Percentiles rank a stretch among this genome's conserved stretches.
phyloP scores from a whole-genome alignment of 2,888 invertebrate genomes.

The Chorisops tibialis region DNA sequence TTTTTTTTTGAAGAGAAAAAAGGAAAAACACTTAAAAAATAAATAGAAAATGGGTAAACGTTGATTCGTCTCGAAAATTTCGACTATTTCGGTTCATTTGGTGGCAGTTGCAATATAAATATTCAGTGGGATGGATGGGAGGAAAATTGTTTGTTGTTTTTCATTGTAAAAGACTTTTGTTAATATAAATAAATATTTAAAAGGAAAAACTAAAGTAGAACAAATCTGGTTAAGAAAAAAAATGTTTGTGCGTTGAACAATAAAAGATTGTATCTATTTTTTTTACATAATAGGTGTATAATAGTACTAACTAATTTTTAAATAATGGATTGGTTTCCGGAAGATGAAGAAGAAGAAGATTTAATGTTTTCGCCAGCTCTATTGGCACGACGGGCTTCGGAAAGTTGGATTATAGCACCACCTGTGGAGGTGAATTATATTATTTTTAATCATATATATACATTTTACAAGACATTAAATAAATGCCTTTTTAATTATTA shows the following conservation, averaged over 20 bases:
- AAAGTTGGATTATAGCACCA: conserved; percentile 87
- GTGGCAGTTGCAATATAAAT: conserved; percentile 14
- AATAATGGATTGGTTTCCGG: conserved; percentile 72
- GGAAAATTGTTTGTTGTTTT: no score
- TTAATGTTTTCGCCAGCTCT: conserved; percentile 84
- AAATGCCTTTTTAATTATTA: no score
- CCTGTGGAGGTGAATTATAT: conserved; percentile 72
- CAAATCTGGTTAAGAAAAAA: no score
- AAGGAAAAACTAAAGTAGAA: no score
- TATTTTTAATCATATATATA: neutral
- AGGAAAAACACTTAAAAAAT: neutral
- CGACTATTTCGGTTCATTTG: conserved; percentile 14
- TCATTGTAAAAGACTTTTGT: no score
- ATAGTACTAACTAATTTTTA: neutral
- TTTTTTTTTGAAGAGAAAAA: neutral
- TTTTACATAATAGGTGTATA: no score
- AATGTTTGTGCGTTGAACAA: no score
- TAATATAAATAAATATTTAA: no score
- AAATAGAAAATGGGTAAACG: neutral
- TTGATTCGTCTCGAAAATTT: conserved; percentile 8
- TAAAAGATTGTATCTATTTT: no score
- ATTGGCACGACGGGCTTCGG: conserved; percentile 79
- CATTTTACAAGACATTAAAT: no score
- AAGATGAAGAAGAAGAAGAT: conserved; percentile 81
- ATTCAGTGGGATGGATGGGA: conserved; percentile 7